These are phyloP conservation scores for Sarcophaga rosellei DNA, from an alignment of 2,888 invertebrate genomes.

Conservation along the genomic window DNA sequence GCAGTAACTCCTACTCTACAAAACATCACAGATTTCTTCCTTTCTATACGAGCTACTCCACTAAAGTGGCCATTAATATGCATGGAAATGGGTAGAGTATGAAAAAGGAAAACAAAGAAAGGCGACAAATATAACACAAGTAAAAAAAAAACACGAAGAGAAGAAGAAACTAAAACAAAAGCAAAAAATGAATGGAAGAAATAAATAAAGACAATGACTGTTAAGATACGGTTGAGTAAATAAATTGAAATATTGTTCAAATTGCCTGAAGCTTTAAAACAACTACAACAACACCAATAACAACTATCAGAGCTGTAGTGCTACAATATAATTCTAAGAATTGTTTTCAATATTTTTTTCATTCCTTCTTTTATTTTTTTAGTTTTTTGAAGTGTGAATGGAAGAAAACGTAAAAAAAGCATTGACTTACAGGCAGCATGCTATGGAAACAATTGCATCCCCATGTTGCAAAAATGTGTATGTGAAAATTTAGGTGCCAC, in stretches of 20 bases:
- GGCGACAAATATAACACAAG: constrained; percentile 21
- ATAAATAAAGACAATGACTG: no score
- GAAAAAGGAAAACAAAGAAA: constrained; percentile 5
- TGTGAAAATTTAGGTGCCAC: constrained; percentile 42
- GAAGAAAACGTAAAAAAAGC: background rate
- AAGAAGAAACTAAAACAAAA: background rate
- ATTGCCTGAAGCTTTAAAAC: constrained; percentile 59
- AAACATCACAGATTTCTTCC: constrained; percentile 12
- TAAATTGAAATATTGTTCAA: constrained; percentile 66
- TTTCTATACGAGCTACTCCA: constrained; percentile 7
- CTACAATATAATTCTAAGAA: constrained; percentile 45
- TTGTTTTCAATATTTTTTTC: constrained; percentile 19
- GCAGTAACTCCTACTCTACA: constrained; percentile 21
- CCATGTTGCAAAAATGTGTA: constrained; percentile 48
- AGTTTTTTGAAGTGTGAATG: background rate
- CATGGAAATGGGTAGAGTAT: background rate
- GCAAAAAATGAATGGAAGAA: constrained; percentile 12
- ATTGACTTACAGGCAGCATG: background rate
- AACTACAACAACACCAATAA: background rate
- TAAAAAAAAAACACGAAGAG: background rate
- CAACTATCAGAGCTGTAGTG: background rate
- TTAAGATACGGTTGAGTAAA: no score
- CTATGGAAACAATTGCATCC: constrained; percentile 54
- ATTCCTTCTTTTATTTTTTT: no score
- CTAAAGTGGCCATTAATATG: constrained; percentile 37